Conservation (phyloP, 1,140 invertebrate species). For the Propsilocerus akamusi region DNA sequence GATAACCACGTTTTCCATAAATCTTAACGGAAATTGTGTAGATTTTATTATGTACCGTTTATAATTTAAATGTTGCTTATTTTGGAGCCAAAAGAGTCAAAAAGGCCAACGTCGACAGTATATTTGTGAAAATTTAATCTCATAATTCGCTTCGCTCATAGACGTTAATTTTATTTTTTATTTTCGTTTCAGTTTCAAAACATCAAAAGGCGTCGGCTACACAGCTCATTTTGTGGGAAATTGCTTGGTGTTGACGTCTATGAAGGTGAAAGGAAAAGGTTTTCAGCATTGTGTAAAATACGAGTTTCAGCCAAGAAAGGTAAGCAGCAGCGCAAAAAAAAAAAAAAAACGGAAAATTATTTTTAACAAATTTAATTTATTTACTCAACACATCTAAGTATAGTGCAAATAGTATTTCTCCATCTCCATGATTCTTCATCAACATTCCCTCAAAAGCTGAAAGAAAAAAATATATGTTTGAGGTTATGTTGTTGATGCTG, state of each 20-base stretch:
- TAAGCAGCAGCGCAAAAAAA: too few species aligned
- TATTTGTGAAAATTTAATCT: not conserved
- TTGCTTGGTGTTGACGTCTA: conserved; percentile 93
- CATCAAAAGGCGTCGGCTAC: conserved; percentile 97
- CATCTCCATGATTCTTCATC: too few species aligned
- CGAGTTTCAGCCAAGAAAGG: conserved; percentile 95
- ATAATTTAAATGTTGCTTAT: too few species aligned
- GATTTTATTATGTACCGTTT: too few species aligned
- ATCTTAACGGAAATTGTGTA: too few species aligned
- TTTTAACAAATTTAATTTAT: not conserved
- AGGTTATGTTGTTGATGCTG: too few species aligned
- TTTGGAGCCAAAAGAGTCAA: too few species aligned
- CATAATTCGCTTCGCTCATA: too few species aligned
- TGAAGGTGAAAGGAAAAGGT: conserved; percentile 98
- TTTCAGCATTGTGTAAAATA: conserved; percentile 99
- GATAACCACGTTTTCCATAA: too few species aligned
- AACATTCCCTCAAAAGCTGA: too few species aligned
- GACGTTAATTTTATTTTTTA: not conserved
- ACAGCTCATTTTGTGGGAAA: conserved; percentile 98
- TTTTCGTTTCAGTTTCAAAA: conserved; percentile 70
- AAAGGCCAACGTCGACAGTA: not conserved
- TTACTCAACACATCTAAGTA: not conserved
- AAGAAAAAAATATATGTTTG: too few species aligned
- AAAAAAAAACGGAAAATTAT: too few species aligned
- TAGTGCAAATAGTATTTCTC: conserved; percentile 1